These are phyloP conservation scores for Lasioglossum pauxillum DNA, from an alignment of 2,888 invertebrate genomes.

Conservation along the genomic window DNA sequence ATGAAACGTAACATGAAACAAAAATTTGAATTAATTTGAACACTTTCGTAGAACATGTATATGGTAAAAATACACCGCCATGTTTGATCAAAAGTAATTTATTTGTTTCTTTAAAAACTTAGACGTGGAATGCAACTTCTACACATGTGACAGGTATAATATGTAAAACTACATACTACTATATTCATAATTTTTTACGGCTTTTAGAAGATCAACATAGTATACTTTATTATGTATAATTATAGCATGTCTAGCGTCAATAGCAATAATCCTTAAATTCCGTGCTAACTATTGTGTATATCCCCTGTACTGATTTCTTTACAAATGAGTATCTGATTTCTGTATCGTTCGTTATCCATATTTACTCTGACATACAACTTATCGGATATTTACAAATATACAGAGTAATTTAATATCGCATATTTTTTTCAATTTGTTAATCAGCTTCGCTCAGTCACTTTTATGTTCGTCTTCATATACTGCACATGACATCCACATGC, in stretches of 20 bases:
- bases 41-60: neutral
- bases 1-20: neutral
- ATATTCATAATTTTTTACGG: conserved; percentile 78
- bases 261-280: conserved; percentile 62
- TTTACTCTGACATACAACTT: conserved; percentile 53
- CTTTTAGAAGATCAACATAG: conserved; percentile 74
- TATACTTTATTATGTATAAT: conserved; percentile 52
- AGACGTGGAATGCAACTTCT: conserved; percentile 83
- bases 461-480: conserved; percentile 23
- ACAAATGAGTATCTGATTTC: conserved; percentile 58
- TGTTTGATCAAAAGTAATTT: conserved; percentile 81
- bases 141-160: conserved; percentile 83
- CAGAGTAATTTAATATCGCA: conserved; percentile 72
- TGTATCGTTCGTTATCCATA: conserved; percentile 54
- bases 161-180: conserved; percentile 83
- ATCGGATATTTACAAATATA: conserved; percentile 76
- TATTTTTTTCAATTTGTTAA: conserved; percentile 34
- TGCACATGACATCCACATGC: conserved; percentile 12
- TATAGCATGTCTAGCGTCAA: conserved; percentile 64
- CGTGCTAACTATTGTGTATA: conserved; percentile 61
- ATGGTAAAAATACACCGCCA: conserved; percentile 12
- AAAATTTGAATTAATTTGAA: neutral
- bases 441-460: conserved; percentile 3
- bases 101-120: conserved; percentile 82
- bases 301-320: conserved; percentile 69